These are phyloP conservation scores for Mycalesis mineus DNA, from an alignment of 2,888 invertebrate species.

Conservation along the genomic window DNA sequence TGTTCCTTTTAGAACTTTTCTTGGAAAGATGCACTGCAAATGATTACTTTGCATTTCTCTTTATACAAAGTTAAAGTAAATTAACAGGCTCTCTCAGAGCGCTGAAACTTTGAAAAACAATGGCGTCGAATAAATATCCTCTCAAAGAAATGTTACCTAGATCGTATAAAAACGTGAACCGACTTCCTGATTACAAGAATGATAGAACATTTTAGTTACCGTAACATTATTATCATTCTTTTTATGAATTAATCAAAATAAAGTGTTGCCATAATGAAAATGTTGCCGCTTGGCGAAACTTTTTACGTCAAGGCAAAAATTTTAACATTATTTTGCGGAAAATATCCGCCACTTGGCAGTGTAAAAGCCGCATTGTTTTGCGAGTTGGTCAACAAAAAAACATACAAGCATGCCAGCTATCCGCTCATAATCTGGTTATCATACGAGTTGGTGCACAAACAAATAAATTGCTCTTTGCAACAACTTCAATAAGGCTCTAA, in stretches of 20 bases:
- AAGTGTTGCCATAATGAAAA: not conserved
- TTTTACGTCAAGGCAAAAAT: constrained; percentile 4
- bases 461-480: not conserved
- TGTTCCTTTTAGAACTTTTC: constrained; percentile 11
- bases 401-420: not conserved
- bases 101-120: constrained; percentile 23
- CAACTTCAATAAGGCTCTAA: not conserved
- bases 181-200: constrained; percentile 27
- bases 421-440: not conserved
- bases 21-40: constrained; percentile 20
- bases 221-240: constrained; percentile 14
- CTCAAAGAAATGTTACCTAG: constrained; percentile 19
- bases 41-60: constrained; percentile 24
- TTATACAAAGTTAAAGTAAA: constrained; percentile 25
- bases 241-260: not conserved
- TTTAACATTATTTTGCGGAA: not conserved
- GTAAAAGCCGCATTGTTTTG: constrained; percentile 7
- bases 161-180: constrained; percentile 15
- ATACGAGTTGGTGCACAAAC: not conserved
- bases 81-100: constrained; percentile 18
- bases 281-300: not conserved
- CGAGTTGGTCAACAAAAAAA: constrained; percentile 1
- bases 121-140: constrained; percentile 21
- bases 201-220: constrained; percentile 22
- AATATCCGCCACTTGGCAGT: constrained; percentile 6